Conservation (phyloP, 2,888 invertebrate genomes). For the Tetranychus truncatus region DNA sequence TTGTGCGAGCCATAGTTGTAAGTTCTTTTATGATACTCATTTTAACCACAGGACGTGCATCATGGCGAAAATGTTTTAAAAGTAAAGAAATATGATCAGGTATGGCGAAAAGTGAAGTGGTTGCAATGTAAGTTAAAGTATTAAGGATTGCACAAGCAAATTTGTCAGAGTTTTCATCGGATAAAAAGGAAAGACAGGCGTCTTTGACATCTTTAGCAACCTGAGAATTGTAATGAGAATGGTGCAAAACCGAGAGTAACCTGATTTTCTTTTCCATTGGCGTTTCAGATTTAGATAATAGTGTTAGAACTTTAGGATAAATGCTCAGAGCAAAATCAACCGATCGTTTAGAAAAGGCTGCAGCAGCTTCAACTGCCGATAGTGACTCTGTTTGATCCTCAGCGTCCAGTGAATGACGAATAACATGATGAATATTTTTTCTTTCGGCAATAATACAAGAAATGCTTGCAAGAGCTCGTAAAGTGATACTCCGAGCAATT, state of each 20-base stretch:
- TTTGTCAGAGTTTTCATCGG: constrained; percentile 50
- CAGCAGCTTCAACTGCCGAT: constrained; percentile 84
- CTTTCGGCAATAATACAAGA: constrained; percentile 81
- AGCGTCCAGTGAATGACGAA: constrained; percentile 72
- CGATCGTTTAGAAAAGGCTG: constrained; percentile 81
- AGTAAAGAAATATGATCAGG: constrained; percentile 58
- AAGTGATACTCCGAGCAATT: constrained; percentile 67
- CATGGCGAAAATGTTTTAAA: constrained; percentile 46
- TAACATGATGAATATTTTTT: constrained; percentile 85
- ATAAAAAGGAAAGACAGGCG: constrained; percentile 49
- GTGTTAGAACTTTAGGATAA: constrained; percentile 81
- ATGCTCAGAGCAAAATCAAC: constrained; percentile 68
- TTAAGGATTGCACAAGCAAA: constrained; percentile 63
- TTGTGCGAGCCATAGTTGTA: constrained; percentile 48
- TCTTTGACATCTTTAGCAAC: constrained; percentile 55
- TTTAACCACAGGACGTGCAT: constrained; percentile 51
- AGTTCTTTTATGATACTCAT: constrained; percentile 48
- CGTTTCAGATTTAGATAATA: constrained; percentile 48
- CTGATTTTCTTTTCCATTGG: constrained; percentile 77
- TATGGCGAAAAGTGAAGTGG: constrained; percentile 70
- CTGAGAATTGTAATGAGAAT: constrained; percentile 70
- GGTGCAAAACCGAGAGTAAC: constrained; percentile 69
- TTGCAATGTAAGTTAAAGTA: constrained; percentile 68
- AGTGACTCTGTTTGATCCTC: constrained; percentile 87
- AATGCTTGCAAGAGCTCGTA: constrained; percentile 71